Evolutionary conservation across 2,797 vertebrate genomes (phyloP), one percentile per base, ranked within the genome.

Genomic region (Myiotriccus ornatus): DNA sequence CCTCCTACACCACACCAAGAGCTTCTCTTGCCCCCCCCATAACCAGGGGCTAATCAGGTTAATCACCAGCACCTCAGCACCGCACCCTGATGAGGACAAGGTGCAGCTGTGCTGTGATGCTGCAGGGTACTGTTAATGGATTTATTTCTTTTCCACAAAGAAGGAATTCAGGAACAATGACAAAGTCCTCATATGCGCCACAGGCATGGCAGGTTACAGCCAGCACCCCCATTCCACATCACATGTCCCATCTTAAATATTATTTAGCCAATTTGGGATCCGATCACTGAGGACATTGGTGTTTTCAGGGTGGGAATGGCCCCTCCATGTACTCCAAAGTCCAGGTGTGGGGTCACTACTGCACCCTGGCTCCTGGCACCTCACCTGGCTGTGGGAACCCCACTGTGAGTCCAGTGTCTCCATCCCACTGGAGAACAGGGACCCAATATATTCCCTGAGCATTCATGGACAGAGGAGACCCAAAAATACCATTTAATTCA

Each of bases 291-390:
- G 14, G 27, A 10, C 9, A 16, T 30, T 44, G 14, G 30, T 4
- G 10, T 7, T 39, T n/a, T 43, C 27, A 22, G 74, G 24, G 1
- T n/a, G 44, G 44, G 55, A 50, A 24, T 0, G 2, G 7, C 22
- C 12, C 9, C 35, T 39, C 22, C 25, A 0, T 1, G 14, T 5
- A 7, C 10, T n/a, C 15, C 64, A 1, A 1, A 6, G 34, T 30
- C 25, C 0, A 1, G 67, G 23, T 3, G 4, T 12, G 13, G 55
- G 17, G 1, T 21, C 80, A 14, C 47, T 1, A 3, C 46, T 35
- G 68, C 30, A 20, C 35, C 22, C 27, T 4, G 4, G 41, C 27
- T 32, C 35, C 43, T 2, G 1, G 18, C 10, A 5, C 70, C 44
- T 57, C 3, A 8, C 13, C 2, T 5, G 50, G 35, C 28, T 44